Conservation (phyloP, 2,113 vertebrate genomes). For the Sceloporus tristichus region DNA sequence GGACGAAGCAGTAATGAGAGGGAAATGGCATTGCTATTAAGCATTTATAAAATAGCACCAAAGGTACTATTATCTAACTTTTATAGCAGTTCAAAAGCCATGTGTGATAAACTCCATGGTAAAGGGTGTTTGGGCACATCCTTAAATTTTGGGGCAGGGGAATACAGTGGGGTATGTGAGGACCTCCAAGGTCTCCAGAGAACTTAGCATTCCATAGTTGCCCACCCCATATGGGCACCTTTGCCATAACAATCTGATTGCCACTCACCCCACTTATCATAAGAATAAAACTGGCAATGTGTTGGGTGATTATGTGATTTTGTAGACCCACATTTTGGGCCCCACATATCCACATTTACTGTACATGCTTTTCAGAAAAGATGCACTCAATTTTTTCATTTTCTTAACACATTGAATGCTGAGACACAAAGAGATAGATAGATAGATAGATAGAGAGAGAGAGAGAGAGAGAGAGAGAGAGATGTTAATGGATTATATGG, state of each 20-base stretch:
- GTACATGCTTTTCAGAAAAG: not conserved
- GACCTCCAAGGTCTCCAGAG: no score
- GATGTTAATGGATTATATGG: conserved; percentile 8
- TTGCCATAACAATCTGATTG: not conserved
- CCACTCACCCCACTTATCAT: not conserved
- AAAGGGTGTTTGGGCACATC: no score
- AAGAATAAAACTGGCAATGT: not conserved
- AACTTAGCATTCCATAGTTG: no score
- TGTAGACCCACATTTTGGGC: not conserved
- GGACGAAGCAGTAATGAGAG: no score
- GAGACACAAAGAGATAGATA: not conserved
- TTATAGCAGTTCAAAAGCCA: no score
- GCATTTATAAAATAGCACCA: no score
- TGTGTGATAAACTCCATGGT: no score
- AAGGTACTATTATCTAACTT: no score
- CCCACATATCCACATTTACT: no score
- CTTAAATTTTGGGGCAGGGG: no score
- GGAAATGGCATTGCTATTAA: no score
- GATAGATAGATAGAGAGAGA: not conserved
- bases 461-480: not conserved
- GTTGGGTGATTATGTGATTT: not conserved
- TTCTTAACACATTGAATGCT: not conserved
- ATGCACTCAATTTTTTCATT: not conserved
- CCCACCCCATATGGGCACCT: not conserved
- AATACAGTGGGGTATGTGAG: no score